Conservation (phyloP, 2,113 vertebrate species). For the Psittacara wagleri region DNA sequence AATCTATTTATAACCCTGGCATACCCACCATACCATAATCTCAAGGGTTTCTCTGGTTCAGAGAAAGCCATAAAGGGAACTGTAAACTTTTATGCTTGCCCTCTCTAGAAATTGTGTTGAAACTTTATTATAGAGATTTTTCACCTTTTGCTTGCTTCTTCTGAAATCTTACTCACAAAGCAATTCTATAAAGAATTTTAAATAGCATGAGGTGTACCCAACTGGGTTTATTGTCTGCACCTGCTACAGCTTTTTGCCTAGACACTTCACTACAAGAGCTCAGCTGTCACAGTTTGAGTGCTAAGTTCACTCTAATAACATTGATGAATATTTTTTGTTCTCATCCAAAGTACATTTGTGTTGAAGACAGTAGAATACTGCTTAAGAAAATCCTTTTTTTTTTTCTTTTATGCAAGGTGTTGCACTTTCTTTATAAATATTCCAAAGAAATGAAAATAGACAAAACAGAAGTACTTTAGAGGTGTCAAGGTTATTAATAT, state of each 20-base stretch:
- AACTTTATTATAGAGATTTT: conserved; percentile 50
- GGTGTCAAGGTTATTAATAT: not conserved
- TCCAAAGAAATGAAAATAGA: not conserved
- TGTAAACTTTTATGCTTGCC: conserved; percentile 54
- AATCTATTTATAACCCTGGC: conserved; percentile 61
- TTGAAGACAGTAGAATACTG: not conserved
- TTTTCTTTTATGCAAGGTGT: not conserved
- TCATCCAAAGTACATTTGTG: not conserved
- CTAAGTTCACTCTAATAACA: not conserved
- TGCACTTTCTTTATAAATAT: not conserved
- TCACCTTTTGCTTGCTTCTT: conserved; percentile 31
- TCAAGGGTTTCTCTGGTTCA: conserved; percentile 37
- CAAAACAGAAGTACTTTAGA: not conserved
- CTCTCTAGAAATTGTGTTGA: conserved; percentile 46
- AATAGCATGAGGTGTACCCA: not conserved
- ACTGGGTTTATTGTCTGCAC: not conserved
- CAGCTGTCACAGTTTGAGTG: not conserved
- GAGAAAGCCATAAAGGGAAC: conserved; percentile 48
- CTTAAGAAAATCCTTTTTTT: not conserved
- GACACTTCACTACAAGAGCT: not conserved
- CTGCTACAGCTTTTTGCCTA: not conserved
- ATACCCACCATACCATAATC: conserved; percentile 18
- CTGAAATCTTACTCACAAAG: conserved; percentile 45
- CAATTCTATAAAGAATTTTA: conserved; percentile 39
- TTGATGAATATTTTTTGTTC: not conserved